Evolutionary conservation across 2,113 vertebrate species (phyloP).

Genomic region (Peromyscus leucopus): DNA sequence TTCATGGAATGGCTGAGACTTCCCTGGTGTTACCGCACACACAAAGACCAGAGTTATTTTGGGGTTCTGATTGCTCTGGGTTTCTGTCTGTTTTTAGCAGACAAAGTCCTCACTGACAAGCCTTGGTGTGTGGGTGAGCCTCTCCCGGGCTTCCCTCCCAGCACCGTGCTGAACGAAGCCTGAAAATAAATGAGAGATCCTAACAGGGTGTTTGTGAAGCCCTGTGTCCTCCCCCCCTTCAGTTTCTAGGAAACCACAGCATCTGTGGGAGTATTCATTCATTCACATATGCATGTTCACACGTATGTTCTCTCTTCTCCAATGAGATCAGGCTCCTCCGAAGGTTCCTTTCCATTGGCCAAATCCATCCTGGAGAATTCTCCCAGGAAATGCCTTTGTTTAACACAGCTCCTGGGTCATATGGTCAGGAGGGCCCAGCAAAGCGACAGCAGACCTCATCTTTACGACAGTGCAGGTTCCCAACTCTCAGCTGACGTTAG

Average conservation of each 20-base stretch:
- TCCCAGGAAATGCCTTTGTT: constrained; percentile 67
- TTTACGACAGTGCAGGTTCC: constrained; percentile 12
- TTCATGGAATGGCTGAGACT: neutral
- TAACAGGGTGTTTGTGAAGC: neutral
- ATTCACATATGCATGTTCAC: constrained; percentile 8
- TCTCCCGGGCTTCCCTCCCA: constrained; percentile 19
- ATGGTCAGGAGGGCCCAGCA: neutral
- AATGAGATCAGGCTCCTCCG: constrained; percentile 42
- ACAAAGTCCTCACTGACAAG: constrained; percentile 4
- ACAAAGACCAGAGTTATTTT: constrained; percentile 3
- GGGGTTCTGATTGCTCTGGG: neutral
- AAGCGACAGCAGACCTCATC: constrained; percentile 46
- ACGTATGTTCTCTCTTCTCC: constrained; percentile 52
- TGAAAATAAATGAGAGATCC: constrained; percentile 49
- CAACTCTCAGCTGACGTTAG: constrained; percentile 51
- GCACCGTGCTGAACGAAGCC: neutral
- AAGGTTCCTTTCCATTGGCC: constrained; percentile 65
- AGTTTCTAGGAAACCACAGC: constrained; percentile 51
- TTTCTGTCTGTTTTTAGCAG: neutral
- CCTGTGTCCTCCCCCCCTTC: constrained; percentile 26
- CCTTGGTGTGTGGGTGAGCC: neutral
- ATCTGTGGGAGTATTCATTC: neutral
- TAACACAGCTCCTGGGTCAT: neutral
- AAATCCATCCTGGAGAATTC: constrained; percentile 40
- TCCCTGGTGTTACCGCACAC: neutral